Percentiles rank a stretch among this genome's conserved stretches.
These are phyloP conservation scores for Lasiommata megera DNA, from an alignment of 2,888 invertebrate genomes.

Conservation along the genomic window DNA sequence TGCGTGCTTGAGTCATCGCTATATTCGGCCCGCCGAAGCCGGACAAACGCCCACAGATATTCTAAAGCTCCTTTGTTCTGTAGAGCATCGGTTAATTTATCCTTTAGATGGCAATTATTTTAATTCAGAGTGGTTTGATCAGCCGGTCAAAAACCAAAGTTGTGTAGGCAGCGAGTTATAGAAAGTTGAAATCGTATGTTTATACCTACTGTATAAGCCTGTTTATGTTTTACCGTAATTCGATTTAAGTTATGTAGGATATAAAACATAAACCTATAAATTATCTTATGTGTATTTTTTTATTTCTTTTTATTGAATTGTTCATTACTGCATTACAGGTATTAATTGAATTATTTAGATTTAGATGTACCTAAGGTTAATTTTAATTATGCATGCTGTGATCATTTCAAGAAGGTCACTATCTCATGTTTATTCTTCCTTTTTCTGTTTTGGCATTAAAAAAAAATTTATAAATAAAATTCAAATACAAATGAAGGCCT, in stretches of 20 bases:
- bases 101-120: constrained; percentile 12
- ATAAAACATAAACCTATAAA: background rate
- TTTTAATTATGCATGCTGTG: too few species aligned
- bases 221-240: background rate
- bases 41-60: constrained; percentile 30
- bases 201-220: background rate
- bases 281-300: too few species aligned
- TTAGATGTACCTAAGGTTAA: too few species aligned
- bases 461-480: too few species aligned
- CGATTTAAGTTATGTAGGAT: background rate
- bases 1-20: constrained; percentile 47
- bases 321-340: too few species aligned
- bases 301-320: too few species aligned
- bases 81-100: constrained; percentile 18
- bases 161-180: background rate
- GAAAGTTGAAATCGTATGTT: background rate
- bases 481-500: too few species aligned
- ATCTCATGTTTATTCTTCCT: too few species aligned
- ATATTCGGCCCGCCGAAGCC: constrained; percentile 45
- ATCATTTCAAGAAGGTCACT: too few species aligned
- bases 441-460: too few species aligned
- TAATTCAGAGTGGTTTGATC: background rate
- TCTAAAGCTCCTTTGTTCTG: constrained; percentile 41
- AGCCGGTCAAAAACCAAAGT: background rate
- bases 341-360: too few species aligned